phyloP scores from a whole-genome alignment of 2,797 vertebrate species.

The Xerus rutilus region DNA sequence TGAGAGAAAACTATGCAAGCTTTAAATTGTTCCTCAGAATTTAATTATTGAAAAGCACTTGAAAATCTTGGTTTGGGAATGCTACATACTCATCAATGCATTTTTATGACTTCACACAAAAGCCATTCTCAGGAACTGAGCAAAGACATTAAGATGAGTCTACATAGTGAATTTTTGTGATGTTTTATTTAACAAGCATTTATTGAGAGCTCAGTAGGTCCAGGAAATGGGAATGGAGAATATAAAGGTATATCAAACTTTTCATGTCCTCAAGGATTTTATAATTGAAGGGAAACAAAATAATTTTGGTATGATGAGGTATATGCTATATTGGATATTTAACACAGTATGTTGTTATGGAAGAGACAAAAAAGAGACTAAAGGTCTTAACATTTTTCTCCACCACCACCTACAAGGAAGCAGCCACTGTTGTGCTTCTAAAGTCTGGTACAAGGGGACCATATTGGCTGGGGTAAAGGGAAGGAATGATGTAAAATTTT shows the following conservation, averaged over 20 bases:
- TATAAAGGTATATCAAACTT: not conserved
- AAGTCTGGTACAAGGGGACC: not conserved
- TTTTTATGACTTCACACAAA: slow-evolving; percentile 73
- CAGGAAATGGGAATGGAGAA: not conserved
- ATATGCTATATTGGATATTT: not conserved
- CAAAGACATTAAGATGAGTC: slow-evolving; percentile 19
- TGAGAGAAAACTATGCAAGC: slow-evolving; percentile 80
- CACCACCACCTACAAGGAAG: not conserved
- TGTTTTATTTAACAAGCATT: slow-evolving; percentile 64
- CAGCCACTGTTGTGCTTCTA: not conserved
- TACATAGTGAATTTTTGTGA: not conserved
- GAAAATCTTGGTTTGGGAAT: slow-evolving; percentile 80
- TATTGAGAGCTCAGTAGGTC: slow-evolving; percentile 43
- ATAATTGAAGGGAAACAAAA: not conserved
- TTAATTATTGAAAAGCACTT: slow-evolving; percentile 85
- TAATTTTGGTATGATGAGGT: not conserved
- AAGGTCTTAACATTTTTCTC: not conserved
- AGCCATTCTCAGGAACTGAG: slow-evolving; percentile 45
- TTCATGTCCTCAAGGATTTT: slow-evolving; percentile 17
- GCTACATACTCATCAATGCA: slow-evolving; percentile 66
- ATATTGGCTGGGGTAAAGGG: not conserved
- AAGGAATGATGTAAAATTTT: not conserved
- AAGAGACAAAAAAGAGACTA: not conserved
- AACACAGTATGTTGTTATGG: not conserved
- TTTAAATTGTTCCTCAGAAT: slow-evolving; percentile 86